Percentiles rank a stretch among this genome's conserved stretches.
phyloP scores from a whole-genome alignment of 2,113 vertebrate genomes.

The Amphiprion percula region DNA sequence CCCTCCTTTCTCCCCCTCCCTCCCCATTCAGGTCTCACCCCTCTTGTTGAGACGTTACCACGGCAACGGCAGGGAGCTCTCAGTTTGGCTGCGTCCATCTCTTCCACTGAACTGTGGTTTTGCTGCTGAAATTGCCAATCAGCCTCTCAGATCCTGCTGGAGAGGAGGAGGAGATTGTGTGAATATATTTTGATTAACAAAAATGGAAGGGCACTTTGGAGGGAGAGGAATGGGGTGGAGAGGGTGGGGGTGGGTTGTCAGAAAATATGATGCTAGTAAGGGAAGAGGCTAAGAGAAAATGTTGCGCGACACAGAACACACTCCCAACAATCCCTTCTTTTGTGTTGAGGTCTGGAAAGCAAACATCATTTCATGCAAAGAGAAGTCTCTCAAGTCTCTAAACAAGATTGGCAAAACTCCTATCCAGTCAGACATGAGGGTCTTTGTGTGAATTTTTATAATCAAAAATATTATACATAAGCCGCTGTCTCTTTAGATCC shows the following conservation, averaged over 20 bases:
- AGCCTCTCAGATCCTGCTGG: slow-evolving; percentile 76
- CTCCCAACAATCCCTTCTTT: slow-evolving; percentile 9
- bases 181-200: slow-evolving; percentile 84
- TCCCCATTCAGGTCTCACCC: slow-evolving; percentile 36
- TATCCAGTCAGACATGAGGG: background rate
- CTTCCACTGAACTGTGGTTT: slow-evolving; percentile 73
- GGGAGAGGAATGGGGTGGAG: slow-evolving; percentile 22
- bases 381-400: slow-evolving; percentile 13
- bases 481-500: background rate
- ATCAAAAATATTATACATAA: background rate
- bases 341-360: slow-evolving; percentile 24
- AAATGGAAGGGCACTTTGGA: slow-evolving; percentile 78
- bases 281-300: slow-evolving; percentile 41
- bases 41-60: slow-evolving; percentile 81
- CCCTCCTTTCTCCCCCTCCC: background rate
- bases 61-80: slow-evolving; percentile 76
- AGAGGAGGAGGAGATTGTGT: slow-evolving; percentile 78
- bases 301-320: slow-evolving; percentile 51
- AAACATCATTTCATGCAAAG: slow-evolving; percentile 34
- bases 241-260: slow-evolving; percentile 30
- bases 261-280: slow-evolving; percentile 55
- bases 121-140: slow-evolving; percentile 83
- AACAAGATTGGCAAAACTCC: background rate
- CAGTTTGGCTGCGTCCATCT: slow-evolving; percentile 70
- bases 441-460: slow-evolving; percentile 2